phyloP scores from a whole-genome alignment of 2,888 invertebrate genomes.

The Drosophila histrio region DNA sequence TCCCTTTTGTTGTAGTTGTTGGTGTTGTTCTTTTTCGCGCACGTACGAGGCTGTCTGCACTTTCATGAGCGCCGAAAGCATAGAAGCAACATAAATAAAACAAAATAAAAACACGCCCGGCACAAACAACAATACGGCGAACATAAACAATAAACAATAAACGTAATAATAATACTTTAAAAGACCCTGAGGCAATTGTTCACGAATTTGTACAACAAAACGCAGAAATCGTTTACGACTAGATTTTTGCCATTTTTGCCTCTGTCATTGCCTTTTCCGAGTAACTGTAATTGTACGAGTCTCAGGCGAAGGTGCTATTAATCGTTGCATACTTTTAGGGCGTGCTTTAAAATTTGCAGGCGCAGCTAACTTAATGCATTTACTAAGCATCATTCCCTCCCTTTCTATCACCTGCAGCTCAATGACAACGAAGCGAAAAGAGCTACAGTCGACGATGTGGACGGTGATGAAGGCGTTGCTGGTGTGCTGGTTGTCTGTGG shows the following conservation, averaged over 20 bases:
- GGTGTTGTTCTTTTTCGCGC: conserved; percentile 38
- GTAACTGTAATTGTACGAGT: not conserved
- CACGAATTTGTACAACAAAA: conserved; percentile 14
- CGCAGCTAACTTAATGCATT: not conserved
- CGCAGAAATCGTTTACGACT: conserved; percentile 10
- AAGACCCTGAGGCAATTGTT: conserved; percentile 32
- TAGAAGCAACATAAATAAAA: conserved; percentile 64
- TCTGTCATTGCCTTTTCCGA: not conserved
- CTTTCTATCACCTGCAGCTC: not conserved
- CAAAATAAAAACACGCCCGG: conserved; percentile 39
- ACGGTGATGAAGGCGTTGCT: not conserved
- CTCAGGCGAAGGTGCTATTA: not conserved
- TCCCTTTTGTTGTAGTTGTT: conserved; percentile 26
- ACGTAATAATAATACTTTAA: conserved; percentile 43
- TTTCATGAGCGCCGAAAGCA: conserved; percentile 48
- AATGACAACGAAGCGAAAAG: conserved; percentile 45
- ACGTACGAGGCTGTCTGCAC: conserved; percentile 55
- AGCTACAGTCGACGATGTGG: not conserved
- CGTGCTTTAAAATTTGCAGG: not conserved
- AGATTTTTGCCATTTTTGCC: conserved; percentile 2
- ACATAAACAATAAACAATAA: conserved; percentile 52
- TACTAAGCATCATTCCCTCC: not conserved
- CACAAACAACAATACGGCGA: conserved; percentile 43
- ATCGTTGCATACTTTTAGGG: conserved; percentile 30
- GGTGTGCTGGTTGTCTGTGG: conserved; percentile 7